Base-by-base conservation (phyloP, 2,888 invertebrate species). In the Oscheius sp. region DNA sequence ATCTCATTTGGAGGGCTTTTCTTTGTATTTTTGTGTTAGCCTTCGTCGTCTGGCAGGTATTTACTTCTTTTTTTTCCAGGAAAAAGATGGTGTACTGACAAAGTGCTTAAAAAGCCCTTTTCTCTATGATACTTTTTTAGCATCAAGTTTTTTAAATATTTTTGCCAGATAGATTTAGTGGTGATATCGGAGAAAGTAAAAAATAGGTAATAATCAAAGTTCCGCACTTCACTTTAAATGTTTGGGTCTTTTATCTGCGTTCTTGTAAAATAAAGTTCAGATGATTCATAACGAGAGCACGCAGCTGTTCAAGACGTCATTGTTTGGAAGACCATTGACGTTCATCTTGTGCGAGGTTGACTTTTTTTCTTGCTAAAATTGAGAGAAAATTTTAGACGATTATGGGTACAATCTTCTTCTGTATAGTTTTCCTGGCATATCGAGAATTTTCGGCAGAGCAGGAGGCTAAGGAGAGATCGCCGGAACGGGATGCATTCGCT, bases 41-140 rank as follows among this genome's bases (percentile, higher is more conserved):
- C 20, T 38, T 65, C 51, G 56, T 65, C 45, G 22, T 65, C 28
- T 65, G 65, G 65, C 65, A 65, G 54, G 65, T 54, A 41, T 4
- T 24, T 38, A 41, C 4, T 3, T 2, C 41, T 12, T 17, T 41
- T 41, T 41, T 41, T 20, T 6, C n/a, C 41, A 3, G 4, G n/a
- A 17, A 41, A 2, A 41, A 12, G 41, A 36, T n/a, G n/a, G n/a
- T n/a, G n/a, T n/a, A n/a, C n/a, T n/a, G n/a, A n/a, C n/a, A 36
- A 36, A 36, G 0, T 12, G 36, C 14, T 36, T 8, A 36, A 14
- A 12, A 12, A 36, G 36, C 9, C 8, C 14, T 12, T 36, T 14
- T 36, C 8, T 36, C 36, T 36, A 36, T 12, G 36, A 14, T 36
- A 36, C 14, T 14, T 14, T 12, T 36, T 8, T 36, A 12, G 36